Evolutionary conservation across 2,113 vertebrate genomes (phyloP), one percentile per base, ranked within the genome.

Genomic region (Ploceus nigricollis): DNA sequence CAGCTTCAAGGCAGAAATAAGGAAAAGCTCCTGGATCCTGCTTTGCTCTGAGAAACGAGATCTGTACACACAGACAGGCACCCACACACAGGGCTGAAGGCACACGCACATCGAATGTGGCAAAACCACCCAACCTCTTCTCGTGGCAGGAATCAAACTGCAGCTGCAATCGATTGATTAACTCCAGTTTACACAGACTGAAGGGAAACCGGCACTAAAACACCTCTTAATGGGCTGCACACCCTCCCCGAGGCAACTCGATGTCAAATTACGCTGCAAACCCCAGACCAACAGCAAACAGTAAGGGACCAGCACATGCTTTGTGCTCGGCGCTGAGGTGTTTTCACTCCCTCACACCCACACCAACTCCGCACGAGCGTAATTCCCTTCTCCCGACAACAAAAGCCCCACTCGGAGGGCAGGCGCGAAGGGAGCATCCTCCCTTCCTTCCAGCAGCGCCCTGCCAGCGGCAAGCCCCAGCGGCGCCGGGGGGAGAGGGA

Each of bases 1-100:
- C 80, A 56, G 61, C 53, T 66, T 87, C 40, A 70, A 20, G 39
- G 56, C 48, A 68, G 47, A 53, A 79, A 66, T 4, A 37, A 82
- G 23, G 37, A 6, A 90, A 72, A 87, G 42, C 56, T 45, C 15
- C 25, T 16, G 63, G 66, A n/a, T 58, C 21, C 4, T 42, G 71
- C 66, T 80, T 77, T 61, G 3, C 47, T 81, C 42, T 0, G 7
- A 27, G 56, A 47, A 61, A 60, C 8, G 6, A 42, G 51, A 37
- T 9, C n/a, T 25, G 6, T 2, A 1, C 44, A 15, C 1, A 3
- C 27, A 31, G 28, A 37, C 8, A 11, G 0, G 40, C 85, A 68
- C 54, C 48, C 90, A 20, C 66, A 16, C 76, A 1, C 60, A 10
- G 61, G 85, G 85, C 92, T 65, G n/a, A 11, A 16, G 39, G 51